Evolutionary conservation across 2,113 vertebrate species (phyloP).

Genomic region (Labeo rohita): DNA sequence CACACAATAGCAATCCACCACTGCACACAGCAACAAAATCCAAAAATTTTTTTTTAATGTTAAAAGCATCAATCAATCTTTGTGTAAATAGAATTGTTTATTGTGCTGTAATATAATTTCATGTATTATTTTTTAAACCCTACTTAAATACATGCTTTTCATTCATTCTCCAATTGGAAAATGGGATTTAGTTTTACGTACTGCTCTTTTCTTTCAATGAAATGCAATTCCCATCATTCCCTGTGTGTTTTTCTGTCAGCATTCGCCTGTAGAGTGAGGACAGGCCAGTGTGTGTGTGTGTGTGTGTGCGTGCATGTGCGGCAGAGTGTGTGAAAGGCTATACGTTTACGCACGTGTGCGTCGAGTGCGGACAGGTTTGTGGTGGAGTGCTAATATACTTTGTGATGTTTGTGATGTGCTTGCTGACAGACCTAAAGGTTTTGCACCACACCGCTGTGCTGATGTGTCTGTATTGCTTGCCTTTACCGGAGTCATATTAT

Average conservation of each 20-base stretch:
- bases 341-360: not conserved
- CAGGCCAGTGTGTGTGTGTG: constrained; percentile 35
- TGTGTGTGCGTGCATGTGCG: not conserved
- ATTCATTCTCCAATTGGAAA: constrained; percentile 13
- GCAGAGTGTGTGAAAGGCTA: constrained; percentile 8
- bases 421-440: constrained; percentile 46
- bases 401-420: constrained; percentile 48
- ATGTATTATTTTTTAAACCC: not conserved
- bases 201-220: constrained; percentile 48
- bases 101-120: not conserved
- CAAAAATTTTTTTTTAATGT: not conserved
- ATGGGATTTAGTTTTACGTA: constrained; percentile 28
- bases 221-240: constrained; percentile 45
- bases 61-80: not conserved
- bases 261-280: constrained; percentile 46
- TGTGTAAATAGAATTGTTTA: not conserved
- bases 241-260: constrained; percentile 52
- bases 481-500: not conserved
- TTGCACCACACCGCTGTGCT: not conserved
- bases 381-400: constrained; percentile 57
- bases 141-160: not conserved
- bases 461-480: not conserved
- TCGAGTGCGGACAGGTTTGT: constrained; percentile 60
- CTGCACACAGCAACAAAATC: not conserved
- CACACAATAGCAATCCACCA: not conserved